Evolutionary conservation across 2,888 invertebrate genomes (phyloP), one percentile per base, ranked within the genome.

Genomic region (Deilephila porcellus): DNA sequence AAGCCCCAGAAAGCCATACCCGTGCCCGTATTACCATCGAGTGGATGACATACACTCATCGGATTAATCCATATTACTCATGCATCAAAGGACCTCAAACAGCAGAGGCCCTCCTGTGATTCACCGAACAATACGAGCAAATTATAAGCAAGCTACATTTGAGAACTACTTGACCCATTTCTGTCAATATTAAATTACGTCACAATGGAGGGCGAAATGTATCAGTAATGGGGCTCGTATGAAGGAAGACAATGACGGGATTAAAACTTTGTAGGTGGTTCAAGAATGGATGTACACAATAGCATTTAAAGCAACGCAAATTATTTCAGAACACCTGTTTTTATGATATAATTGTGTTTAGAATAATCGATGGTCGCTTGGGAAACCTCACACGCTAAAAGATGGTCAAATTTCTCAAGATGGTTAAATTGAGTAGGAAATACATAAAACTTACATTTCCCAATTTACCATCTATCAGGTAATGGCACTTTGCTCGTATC

Each of bases 31-130:
- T 93, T 92, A 92, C 87, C 87, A 87, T 93, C 80, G 84, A 93
- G 92, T 91, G 91, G 90, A 92, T 93, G 93, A 91, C 92, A 93
- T 89, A 90, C 90, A 88, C 89, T 86, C 89, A 85, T 87, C 85
- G 87, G 89, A 91, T 93, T 93, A 93, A 92, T 91, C 87, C 90
- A 88, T 89, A 91, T 93, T 93, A 93, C 87, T 83, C 88, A 93
- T 91, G 92, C 93, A 91, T 94, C 93, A 94, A 94, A 93, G 93
- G 89, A 83, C 83, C 81, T 81, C 83, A 83, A 90, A 86, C 83
- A 85, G 84, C 81, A 89, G 81, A 90, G 89, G 83, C 87, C 85
- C 89, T 87, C 82, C 83, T 84, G 82, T 85, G 91, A 90, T 90
- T 91, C 86, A 82, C 78, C 81, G 86, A 93, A 94, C 93, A 94